Evolutionary conservation across 2,113 vertebrate genomes (phyloP).

Genomic region (Hemicordylus capensis): DNA sequence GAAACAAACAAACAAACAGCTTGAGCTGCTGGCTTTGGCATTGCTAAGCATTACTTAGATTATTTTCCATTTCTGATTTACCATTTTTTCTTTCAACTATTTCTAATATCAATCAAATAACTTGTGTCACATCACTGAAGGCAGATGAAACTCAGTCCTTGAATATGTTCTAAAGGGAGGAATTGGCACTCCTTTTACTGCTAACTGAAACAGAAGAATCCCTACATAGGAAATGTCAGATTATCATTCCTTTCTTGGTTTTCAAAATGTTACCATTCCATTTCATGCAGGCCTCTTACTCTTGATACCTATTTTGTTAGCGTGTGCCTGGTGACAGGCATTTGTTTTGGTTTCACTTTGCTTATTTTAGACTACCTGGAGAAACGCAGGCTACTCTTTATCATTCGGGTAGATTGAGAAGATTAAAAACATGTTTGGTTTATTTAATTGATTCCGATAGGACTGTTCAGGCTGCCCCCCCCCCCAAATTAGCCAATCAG

Average conservation of each 20-base stretch:
- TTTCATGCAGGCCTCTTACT: not conserved
- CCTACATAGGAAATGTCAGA: not conserved
- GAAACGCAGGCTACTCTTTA: not conserved
- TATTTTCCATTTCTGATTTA: constrained; percentile 19
- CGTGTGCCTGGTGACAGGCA: not conserved
- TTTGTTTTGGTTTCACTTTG: not conserved
- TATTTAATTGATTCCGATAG: not conserved
- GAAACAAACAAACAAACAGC: not conserved
- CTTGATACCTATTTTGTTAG: not conserved
- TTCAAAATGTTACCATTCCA: not conserved
- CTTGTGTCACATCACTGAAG: not conserved
- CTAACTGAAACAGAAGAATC: not conserved
- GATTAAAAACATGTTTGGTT: not conserved
- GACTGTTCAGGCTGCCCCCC: no score
- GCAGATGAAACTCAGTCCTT: not conserved
- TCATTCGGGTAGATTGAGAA: not conserved
- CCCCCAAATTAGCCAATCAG: no score
- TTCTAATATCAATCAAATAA: not conserved
- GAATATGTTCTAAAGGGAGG: not conserved
- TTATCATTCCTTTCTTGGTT: not conserved
- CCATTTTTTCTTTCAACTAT: not conserved
- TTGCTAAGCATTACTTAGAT: not conserved
- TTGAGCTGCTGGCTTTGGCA: not conserved
- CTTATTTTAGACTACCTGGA: not conserved
- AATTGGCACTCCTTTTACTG: not conserved